phyloP scores from a whole-genome alignment of 2,113 vertebrate genomes.

The Rhinopomastus cyanomelas region DNA sequence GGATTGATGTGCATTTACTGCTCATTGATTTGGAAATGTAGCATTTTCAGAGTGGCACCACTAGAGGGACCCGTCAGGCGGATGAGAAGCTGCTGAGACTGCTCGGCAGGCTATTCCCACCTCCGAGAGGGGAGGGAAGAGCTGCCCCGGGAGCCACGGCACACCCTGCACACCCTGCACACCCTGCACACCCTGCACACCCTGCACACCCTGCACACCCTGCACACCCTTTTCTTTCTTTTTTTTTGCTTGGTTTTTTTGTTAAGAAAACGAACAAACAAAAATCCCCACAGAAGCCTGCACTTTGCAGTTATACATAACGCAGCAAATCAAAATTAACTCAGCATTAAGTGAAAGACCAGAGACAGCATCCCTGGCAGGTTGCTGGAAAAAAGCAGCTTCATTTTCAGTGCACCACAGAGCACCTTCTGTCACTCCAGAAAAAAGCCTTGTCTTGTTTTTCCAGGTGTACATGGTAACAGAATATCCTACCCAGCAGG shows the following conservation, averaged over 20 bases:
- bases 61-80: background rate
- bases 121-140: rapidly evolving
- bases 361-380: background rate
- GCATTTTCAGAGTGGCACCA: background rate
- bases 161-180: too few species aligned
- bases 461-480: background rate
- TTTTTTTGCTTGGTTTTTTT: background rate
- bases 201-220: too few species aligned
- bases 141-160: background rate
- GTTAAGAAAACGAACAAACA: background rate
- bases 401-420: background rate
- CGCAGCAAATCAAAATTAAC: background rate
- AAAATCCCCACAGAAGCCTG: too few species aligned
- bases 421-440: background rate
- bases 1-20: background rate
- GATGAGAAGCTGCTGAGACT: background rate
- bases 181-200: too few species aligned
- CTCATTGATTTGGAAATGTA: background rate
- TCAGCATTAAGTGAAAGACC: rapidly evolving
- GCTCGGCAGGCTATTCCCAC: background rate
- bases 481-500: background rate
- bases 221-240: too few species aligned
- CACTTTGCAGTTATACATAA: background rate
- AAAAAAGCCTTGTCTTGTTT: background rate
- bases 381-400: background rate